Base-by-base conservation (phyloP, 2,797 vertebrate species). In the Percopsis omiscomaycus region DNA sequence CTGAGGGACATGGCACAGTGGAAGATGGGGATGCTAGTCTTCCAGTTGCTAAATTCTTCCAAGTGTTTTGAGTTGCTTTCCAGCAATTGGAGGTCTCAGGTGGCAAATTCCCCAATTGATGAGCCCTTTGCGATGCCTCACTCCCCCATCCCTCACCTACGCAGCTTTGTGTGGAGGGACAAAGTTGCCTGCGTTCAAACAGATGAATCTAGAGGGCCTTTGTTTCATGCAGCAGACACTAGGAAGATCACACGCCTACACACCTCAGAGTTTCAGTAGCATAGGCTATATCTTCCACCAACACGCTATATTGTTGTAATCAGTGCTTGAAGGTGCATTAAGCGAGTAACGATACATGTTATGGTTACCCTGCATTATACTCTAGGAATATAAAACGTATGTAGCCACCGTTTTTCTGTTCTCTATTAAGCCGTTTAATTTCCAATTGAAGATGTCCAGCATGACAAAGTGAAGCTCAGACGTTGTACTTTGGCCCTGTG, bases 51-150 rank as follows among this genome's bases (percentile, higher is more conserved):
- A 77, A 80, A 82, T 84, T 87, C 77, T 77, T 86, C 76, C 71
- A 75, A 75, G 80, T 74, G 75, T 84, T 86, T 85, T 84, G 68
- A 86, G 85, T 85, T 85, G 70, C 78, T 82, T 88, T 86, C 78
- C 79, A 74, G 83, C 80, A 65, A 86, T 66, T 73, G 80, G 77
- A 78, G 85, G 82, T 88, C 88, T 91, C 90, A 89, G 87, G 88
- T 87, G 89, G 88, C 80, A 87, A 81, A 89, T 82, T 78, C 77
- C 79, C 79, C 69, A 68, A 75, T 90, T 86, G 87, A 89, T 88
- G 75, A 88, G 79, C 74, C 70, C 75, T 74, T 64, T 55, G 6
- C 69, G 5, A 64, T 69, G 60, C 72, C 68, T 78, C 78, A 61
- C 77, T 79, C 68, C 58, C 49, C 12, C 46, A 1, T 5, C 46